Percentiles rank a stretch among this genome's conserved stretches.
These are phyloP conservation scores for Talpa occidentalis DNA, from an alignment of 2,113 vertebrate species.

Conservation along the genomic window DNA sequence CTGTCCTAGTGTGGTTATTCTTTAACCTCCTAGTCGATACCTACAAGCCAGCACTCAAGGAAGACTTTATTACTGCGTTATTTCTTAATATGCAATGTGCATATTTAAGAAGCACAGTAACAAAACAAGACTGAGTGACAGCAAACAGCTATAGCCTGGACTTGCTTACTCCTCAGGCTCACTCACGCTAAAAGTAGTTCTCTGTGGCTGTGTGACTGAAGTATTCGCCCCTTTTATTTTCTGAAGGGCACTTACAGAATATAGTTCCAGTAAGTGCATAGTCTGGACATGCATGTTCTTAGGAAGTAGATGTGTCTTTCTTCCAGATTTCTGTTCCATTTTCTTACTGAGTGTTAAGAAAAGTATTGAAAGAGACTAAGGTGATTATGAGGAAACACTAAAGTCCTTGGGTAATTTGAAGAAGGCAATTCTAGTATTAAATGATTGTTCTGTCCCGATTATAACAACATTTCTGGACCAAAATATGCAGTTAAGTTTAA, in stretches of 20 bases:
- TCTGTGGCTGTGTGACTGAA: background rate
- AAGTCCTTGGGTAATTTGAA: background rate
- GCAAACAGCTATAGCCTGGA: background rate
- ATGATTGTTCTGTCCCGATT: background rate
- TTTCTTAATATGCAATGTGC: background rate
- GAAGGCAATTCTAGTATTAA: background rate
- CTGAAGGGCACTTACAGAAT: background rate
- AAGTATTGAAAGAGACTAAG: background rate
- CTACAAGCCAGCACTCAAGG: background rate
- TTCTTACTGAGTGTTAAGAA: background rate
- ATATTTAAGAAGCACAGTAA: background rate
- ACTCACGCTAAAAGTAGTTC: background rate
- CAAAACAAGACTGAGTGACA: background rate
- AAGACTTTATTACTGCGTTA: background rate
- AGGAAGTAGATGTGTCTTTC: background rate
- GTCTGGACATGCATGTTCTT: background rate
- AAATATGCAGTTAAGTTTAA: background rate
- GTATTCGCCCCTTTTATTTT: background rate
- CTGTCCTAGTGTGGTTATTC: background rate
- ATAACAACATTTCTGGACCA: slow-evolving; percentile 16
- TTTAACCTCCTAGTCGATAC: background rate
- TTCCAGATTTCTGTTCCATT: background rate
- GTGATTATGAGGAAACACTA: background rate
- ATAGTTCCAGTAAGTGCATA: background rate
- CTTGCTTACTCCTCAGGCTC: background rate